Evolutionary conservation across 2,888 invertebrate species (phyloP), one percentile per base, ranked within the genome.

Genomic region (Metacarcinus magister): DNA sequence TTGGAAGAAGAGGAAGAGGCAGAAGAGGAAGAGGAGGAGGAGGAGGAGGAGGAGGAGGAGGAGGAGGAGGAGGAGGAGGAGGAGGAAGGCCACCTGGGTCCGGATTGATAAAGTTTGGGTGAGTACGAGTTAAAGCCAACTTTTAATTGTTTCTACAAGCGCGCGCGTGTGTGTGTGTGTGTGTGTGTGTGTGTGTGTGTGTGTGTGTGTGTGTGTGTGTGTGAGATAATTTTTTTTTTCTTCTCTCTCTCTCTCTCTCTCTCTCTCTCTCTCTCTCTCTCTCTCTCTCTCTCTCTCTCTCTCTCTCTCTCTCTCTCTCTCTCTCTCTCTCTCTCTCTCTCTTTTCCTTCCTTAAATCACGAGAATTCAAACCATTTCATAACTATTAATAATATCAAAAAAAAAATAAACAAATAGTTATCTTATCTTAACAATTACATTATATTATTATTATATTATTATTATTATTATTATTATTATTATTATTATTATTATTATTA

Each of bases 31-130:
- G 75, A 75, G 28, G 75, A 75, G 28, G 75, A 75, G 28, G 75
- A 75, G 28, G 75, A 75, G 28, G 82, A 82, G 19, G 82, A 82
- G 67, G 67, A 67, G 67, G 67, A 67, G 32, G 32, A 32, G 82
- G 82, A 32, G 82, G 32, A 82, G 82, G 32, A 82, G 32, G 82
- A 82, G 32, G 82, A 82, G 82, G 82, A 82, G 82, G 82, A 82
- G 82, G 82, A 82, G 82, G 82, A 82, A 5, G 67, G 82, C 32
- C 13, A 32, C 82, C 82, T 32, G 28, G 82, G 82, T 82, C 8
- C 82, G 82, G 82, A 82, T 82, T 82, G 82, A 82, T 82, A 82
- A 82, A 82, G 82, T 82, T 82, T 82, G 82, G 82, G 32, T 82
- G 82, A 82, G 82, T 82, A 82, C 28, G 82, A 82, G 32, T 82